Conservation (phyloP, 2,888 invertebrate species). For the Seladonia tumulorum region DNA sequence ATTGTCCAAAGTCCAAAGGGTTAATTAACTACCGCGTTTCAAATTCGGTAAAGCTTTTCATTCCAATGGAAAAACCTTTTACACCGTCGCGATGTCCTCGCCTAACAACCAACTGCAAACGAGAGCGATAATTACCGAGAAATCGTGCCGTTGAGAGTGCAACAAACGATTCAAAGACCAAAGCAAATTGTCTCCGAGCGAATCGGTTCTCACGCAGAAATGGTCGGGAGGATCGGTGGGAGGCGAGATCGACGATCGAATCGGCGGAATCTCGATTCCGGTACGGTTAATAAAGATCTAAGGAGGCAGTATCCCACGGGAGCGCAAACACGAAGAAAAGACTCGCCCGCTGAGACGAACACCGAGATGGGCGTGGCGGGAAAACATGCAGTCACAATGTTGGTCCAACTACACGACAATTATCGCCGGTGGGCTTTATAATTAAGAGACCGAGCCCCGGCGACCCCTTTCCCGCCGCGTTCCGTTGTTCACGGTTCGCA, state of each 20-base stretch:
- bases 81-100: neutral
- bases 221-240: neutral
- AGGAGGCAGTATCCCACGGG: constrained; percentile 66
- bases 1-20: too few species aligned
- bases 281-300: constrained; percentile 55
- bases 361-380: constrained; percentile 81
- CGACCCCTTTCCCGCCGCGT: constrained; percentile 38
- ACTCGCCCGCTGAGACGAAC: constrained; percentile 79
- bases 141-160: neutral
- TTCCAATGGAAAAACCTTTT: neutral
- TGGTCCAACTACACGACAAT: constrained; percentile 84
- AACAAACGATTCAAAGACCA: neutral
- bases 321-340: constrained; percentile 78
- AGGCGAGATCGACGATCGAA: constrained; percentile 35
- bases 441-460: constrained; percentile 76
- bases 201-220: constrained; percentile 49
- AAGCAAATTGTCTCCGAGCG: neutral
- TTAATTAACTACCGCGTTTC: too few species aligned
- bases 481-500: constrained; percentile 20
- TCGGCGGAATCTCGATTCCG: constrained; percentile 39
- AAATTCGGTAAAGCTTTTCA: neutral
- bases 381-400: constrained; percentile 84
- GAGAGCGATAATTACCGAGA: neutral
- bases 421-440: constrained; percentile 83
- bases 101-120: neutral